Conservation (phyloP, 2,888 invertebrate genomes). For the Neocrepidodera transversa region DNA sequence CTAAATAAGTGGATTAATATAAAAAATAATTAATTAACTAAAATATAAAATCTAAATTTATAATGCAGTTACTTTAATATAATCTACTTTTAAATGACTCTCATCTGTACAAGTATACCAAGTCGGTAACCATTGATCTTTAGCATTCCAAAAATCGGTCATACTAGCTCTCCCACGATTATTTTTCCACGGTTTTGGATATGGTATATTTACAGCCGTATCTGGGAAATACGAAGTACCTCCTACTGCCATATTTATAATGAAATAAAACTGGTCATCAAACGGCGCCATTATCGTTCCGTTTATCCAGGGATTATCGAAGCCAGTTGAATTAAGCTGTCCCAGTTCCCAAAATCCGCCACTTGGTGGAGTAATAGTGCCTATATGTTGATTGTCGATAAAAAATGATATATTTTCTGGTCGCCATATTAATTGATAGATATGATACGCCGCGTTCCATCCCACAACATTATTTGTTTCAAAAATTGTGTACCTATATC, state of each 20-base stretch:
- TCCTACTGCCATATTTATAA: slow-evolving; percentile 65
- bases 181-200: slow-evolving; percentile 68
- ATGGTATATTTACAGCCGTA: slow-evolving; percentile 64
- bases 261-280: slow-evolving; percentile 71
- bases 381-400: slow-evolving; percentile 64
- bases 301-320: slow-evolving; percentile 65
- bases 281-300: slow-evolving; percentile 71
- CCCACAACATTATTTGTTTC: slow-evolving; percentile 55
- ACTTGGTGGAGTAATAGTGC: slow-evolving; percentile 62
- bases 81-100: slow-evolving; percentile 70
- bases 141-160: slow-evolving; percentile 69
- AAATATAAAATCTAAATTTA: too few relatives aligned
- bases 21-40: too few relatives aligned
- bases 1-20: too few relatives aligned
- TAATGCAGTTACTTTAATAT: slow-evolving; percentile 62
- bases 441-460: slow-evolving; percentile 67
- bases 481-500: slow-evolving; percentile 61
- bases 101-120: slow-evolving; percentile 62
- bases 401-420: slow-evolving; percentile 62
- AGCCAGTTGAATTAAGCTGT: slow-evolving; percentile 61
- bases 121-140: slow-evolving; percentile 64
- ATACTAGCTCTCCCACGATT: slow-evolving; percentile 55
- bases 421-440: slow-evolving; percentile 73
- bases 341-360: slow-evolving; percentile 74
- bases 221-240: slow-evolving; percentile 70